These are phyloP conservation scores for Caenorhabditis sinica DNA, from an alignment of 2,888 invertebrate genomes.

Conservation along the genomic window DNA sequence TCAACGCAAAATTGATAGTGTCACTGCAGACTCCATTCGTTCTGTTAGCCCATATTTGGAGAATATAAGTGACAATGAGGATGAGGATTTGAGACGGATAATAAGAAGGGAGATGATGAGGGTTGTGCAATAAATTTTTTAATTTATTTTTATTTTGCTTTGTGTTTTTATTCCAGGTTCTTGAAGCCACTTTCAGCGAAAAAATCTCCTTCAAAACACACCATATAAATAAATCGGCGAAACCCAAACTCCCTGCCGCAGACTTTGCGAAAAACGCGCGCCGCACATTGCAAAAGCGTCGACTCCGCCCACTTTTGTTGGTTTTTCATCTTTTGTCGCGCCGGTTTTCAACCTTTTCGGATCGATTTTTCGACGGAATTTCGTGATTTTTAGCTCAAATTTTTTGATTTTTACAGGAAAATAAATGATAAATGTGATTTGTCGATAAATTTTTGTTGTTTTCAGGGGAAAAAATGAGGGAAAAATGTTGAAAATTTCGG, in stretches of 20 bases:
- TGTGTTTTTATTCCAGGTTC: no score
- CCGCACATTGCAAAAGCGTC: slow-evolving; percentile 24
- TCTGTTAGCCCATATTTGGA: slow-evolving; percentile 52
- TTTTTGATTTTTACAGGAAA: neutral
- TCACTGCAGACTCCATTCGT: slow-evolving; percentile 20
- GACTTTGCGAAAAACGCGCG: slow-evolving; percentile 26
- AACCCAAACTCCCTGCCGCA: slow-evolving; percentile 16
- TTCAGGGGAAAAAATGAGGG: neutral
- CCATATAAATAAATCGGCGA: neutral
- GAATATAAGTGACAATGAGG: slow-evolving; percentile 10
- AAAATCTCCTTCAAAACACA: neutral
- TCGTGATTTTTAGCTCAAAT: neutral
- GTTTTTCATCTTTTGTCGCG: slow-evolving; percentile 67
- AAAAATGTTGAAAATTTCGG: neutral
- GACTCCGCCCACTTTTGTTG: slow-evolving; percentile 53
- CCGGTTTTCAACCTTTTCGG: slow-evolving; percentile 62
- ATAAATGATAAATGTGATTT: neutral
- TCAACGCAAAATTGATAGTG: slow-evolving; percentile 5
- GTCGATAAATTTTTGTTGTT: neutral
- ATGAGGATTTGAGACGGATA: slow-evolving; percentile 22
- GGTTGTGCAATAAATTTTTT: neutral
- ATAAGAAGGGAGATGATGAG: slow-evolving; percentile 39
- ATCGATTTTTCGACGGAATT: slow-evolving; percentile 41
- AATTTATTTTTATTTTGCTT: neutral
- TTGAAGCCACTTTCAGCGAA: neutral